A percentile compares a stretch with the other conserved stretches of the same genome.
phyloP scores from a whole-genome alignment of 2,113 vertebrate species.

The Rhineura floridana region DNA sequence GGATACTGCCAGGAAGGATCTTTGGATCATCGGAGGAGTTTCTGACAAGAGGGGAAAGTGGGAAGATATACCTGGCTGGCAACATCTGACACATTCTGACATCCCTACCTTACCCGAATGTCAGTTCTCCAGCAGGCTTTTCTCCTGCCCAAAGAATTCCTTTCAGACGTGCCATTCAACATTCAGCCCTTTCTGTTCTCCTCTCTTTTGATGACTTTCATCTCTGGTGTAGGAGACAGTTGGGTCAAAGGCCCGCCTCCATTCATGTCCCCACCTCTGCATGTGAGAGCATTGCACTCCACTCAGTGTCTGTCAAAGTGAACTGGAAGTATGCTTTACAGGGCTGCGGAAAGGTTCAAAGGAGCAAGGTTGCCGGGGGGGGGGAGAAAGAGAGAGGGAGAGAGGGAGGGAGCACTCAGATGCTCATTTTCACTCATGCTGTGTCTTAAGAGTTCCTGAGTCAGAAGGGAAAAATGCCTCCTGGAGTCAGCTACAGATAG shows the following conservation, averaged over 20 bases:
- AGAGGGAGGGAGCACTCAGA: neutral
- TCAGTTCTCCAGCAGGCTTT: slow-evolving; percentile 17
- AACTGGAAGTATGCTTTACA: slow-evolving; percentile 44
- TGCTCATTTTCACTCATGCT: slow-evolving; percentile 10
- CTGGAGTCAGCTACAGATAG: slow-evolving; percentile 5
- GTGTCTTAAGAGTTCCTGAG: slow-evolving; percentile 30
- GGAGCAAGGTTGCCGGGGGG: slow-evolving; percentile 1
- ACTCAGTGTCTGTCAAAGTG: neutral
- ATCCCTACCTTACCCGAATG: slow-evolving; percentile 13
- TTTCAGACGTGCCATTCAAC: neutral
- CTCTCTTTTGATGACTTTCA: slow-evolving; percentile 58
- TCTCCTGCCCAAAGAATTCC: slow-evolving; percentile 40
- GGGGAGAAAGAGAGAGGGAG: neutral
- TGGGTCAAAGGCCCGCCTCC: neutral
- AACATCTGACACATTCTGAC: neutral
- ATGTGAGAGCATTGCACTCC: slow-evolving; percentile 30
- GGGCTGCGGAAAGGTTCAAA: slow-evolving; percentile 35
- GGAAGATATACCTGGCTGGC: neutral
- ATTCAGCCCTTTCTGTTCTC: neutral
- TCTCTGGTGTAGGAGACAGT: slow-evolving; percentile 48
- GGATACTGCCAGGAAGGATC: neutral
- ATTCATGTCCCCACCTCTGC: slow-evolving; percentile 24
- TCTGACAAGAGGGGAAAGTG: neutral
- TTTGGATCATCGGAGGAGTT: neutral
- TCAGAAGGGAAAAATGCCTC: neutral